phyloP scores from a whole-genome alignment of 2,888 invertebrate species.

The Synanthedon formicaeformis region DNA sequence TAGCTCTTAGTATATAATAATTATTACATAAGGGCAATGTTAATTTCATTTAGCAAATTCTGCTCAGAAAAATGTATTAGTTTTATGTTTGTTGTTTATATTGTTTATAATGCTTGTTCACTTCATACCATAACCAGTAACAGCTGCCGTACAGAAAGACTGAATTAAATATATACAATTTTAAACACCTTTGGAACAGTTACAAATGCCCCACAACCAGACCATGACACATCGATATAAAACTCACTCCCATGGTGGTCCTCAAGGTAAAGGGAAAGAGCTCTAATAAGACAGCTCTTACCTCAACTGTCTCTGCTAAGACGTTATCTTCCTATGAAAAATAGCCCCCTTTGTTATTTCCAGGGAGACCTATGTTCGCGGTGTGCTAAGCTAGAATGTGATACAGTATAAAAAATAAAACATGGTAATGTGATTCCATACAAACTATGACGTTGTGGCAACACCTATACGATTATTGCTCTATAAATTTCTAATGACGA shows the following conservation, averaged over 20 bases:
- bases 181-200: conserved; percentile 21
- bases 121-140: too few species aligned
- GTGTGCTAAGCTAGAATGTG: conserved; percentile 5
- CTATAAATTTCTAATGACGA: too few species aligned
- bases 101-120: too few species aligned
- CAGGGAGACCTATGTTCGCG: conserved; percentile 22
- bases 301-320: conserved; percentile 42
- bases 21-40: too few species aligned
- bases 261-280: conserved; percentile 33
- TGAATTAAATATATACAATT: too few species aligned
- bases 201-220: conserved; percentile 42
- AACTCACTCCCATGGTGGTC: conserved; percentile 55
- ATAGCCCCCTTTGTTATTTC: conserved; percentile 50
- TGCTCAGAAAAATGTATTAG: too few species aligned
- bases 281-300: conserved; percentile 60
- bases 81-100: too few species aligned
- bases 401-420: conserved; percentile 2
- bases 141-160: too few species aligned
- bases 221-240: conserved; percentile 46
- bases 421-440: neutral
- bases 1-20: too few species aligned
- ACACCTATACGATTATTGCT: too few species aligned
- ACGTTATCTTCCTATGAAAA: conserved; percentile 60
- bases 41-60: too few species aligned
- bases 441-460: neutral